Conservation (phyloP, 2,888 invertebrate genomes). For the Cerastis rubricosa region DNA sequence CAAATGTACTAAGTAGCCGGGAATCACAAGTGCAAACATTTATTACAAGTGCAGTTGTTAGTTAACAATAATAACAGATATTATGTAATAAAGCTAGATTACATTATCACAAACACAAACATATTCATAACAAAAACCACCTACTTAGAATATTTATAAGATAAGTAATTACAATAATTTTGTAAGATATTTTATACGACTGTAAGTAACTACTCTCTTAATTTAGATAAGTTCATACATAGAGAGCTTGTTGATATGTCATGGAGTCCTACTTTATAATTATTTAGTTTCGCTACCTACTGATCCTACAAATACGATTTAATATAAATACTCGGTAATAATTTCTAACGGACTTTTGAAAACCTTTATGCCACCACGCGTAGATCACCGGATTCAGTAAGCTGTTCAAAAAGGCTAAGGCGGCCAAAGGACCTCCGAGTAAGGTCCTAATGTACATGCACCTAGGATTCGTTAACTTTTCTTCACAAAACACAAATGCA, state of each 20-base stretch:
- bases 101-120: constrained; percentile 48
- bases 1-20: neutral
- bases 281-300: constrained; percentile 11
- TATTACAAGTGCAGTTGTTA: constrained; percentile 10
- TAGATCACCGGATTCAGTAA: constrained; percentile 92
- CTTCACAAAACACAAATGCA: constrained; percentile 89
- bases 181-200: neutral
- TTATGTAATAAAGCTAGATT: constrained; percentile 20
- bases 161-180: neutral
- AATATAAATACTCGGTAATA: constrained; percentile 75
- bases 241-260: constrained; percentile 47
- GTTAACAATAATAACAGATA: constrained; percentile 16
- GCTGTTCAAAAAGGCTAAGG: constrained; percentile 91
- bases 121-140: constrained; percentile 12
- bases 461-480: constrained; percentile 82
- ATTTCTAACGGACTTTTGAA: constrained; percentile 87
- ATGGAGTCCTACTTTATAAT: constrained; percentile 26
- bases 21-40: constrained; percentile 12
- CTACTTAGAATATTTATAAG: neutral
- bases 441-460: constrained; percentile 88
- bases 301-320: constrained; percentile 63
- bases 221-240: neutral
- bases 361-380: constrained; percentile 94
- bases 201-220: no score
- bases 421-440: constrained; percentile 91